phyloP scores from a whole-genome alignment of 2,113 vertebrate genomes.

The Pyxicephalus adspersus region DNA sequence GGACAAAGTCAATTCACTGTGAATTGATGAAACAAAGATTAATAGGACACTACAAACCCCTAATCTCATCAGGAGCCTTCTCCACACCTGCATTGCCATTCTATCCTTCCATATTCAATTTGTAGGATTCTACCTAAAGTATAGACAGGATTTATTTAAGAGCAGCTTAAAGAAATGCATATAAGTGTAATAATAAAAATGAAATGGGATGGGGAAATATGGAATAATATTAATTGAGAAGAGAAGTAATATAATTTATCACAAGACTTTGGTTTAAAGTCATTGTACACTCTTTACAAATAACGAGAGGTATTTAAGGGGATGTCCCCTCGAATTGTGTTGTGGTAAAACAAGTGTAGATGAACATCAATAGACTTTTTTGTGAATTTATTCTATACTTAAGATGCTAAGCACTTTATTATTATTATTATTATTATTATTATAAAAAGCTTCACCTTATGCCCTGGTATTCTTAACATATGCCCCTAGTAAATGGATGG shows the following conservation, averaged over 20 bases:
- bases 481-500: no score
- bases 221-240: background rate
- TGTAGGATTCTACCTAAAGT: slow-evolving; percentile 13
- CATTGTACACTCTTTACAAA: no score
- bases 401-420: no score
- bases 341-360: no score
- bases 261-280: no score
- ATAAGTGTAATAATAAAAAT: slow-evolving; percentile 9
- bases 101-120: slow-evolving; percentile 53
- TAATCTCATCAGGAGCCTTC: slow-evolving; percentile 41
- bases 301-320: background rate
- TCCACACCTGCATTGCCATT: slow-evolving; percentile 20
- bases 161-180: background rate
- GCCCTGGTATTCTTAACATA: no score
- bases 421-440: no score
- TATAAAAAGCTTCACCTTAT: no score
- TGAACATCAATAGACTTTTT: no score
- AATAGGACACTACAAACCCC: slow-evolving; percentile 26
- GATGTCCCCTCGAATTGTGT: no score
- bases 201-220: slow-evolving; percentile 29
- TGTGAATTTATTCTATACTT: no score
- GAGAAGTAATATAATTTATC: slow-evolving; percentile 23
- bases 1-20: slow-evolving; percentile 44
- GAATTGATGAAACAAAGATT: slow-evolving; percentile 49
- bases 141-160: slow-evolving; percentile 5